phyloP scores from a whole-genome alignment of 2,797 vertebrate species.

The Mionectes olivaceus region DNA sequence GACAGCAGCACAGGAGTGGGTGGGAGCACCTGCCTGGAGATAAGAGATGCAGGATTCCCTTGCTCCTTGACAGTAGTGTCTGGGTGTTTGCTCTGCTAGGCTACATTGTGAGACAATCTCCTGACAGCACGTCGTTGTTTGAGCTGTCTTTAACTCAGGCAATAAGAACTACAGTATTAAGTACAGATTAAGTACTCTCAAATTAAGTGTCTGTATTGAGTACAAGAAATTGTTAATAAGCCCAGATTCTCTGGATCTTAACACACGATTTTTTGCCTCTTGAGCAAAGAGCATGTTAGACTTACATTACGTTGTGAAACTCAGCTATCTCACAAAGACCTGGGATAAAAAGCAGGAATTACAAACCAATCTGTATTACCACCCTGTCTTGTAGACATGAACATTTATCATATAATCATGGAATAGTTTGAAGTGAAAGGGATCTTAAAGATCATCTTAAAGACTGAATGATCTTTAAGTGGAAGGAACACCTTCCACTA shows the following conservation, averaged over 20 bases:
- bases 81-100: not conserved
- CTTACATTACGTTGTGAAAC: not conserved
- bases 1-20: rapidly evolving
- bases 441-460: not conserved
- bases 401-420: not conserved
- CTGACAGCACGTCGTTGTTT: not conserved
- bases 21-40: not conserved
- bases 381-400: not conserved
- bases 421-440: not conserved
- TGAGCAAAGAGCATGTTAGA: not conserved
- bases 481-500: not conserved
- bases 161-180: not conserved
- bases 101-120: not conserved
- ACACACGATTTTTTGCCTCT: not conserved
- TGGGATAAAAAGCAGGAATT: not conserved
- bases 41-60: not conserved
- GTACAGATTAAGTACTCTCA: not conserved
- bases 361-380: not conserved
- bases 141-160: not conserved
- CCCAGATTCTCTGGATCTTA: not conserved
- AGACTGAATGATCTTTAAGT: too few species aligned
- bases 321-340: not conserved
- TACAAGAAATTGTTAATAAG: rapidly evolving
- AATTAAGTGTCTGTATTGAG: not conserved
- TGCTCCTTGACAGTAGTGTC: not conserved